Conservation (phyloP, 2,113 vertebrate genomes). For the Mormyrus lacerda region DNA sequence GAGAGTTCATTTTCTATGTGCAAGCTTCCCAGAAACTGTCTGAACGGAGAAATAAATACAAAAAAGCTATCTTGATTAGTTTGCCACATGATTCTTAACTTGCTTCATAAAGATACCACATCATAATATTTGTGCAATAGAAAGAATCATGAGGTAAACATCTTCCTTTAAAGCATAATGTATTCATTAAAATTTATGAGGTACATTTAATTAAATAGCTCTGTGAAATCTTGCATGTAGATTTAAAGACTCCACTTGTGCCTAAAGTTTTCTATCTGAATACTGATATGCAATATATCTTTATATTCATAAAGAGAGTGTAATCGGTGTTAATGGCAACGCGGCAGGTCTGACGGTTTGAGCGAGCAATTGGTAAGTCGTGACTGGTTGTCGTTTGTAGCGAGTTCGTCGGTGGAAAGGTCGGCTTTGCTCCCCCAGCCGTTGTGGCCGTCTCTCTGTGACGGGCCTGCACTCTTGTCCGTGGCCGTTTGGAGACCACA, state of each 20-base stretch:
- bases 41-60: neutral
- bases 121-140: neutral
- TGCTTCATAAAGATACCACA: neutral
- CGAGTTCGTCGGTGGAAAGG: neutral
- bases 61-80: neutral
- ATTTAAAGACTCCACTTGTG: neutral
- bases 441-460: neutral
- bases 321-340: neutral
- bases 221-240: neutral
- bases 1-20: neutral
- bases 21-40: neutral
- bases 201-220: neutral
- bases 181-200: neutral
- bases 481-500: slow-evolving; percentile 72
- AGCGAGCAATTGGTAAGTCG: neutral
- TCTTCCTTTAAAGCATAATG: neutral
- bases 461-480: slow-evolving; percentile 64
- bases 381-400: neutral
- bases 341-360: neutral
- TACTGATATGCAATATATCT: neutral
- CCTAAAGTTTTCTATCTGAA: neutral
- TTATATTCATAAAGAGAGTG: neutral
- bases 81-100: neutral
- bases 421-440: neutral
- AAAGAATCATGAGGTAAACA: neutral